phyloP scores from a whole-genome alignment of 2,888 invertebrate species.

The Nomada goodeniana region DNA sequence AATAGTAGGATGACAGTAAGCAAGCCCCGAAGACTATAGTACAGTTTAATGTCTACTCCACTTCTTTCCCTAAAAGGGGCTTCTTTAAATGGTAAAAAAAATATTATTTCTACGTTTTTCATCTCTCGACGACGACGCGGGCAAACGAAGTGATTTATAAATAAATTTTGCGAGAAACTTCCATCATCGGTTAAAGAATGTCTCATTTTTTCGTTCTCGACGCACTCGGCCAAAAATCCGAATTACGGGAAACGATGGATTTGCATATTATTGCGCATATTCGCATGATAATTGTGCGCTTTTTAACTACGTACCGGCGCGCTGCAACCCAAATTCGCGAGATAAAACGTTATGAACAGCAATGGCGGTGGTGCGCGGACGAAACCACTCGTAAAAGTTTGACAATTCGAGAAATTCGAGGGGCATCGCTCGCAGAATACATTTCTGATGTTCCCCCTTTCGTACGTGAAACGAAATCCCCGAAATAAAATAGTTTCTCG shows the following conservation, averaged over 20 bases:
- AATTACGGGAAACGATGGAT: constrained; percentile 32
- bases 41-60: no score
- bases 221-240: constrained; percentile 2
- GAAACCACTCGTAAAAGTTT: constrained; percentile 50
- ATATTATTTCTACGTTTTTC: no score
- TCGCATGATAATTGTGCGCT: constrained; percentile 52
- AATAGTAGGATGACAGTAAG: no score
- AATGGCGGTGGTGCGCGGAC: not conserved
- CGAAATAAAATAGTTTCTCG: constrained; percentile 50
- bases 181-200: not conserved
- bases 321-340: constrained; percentile 38
- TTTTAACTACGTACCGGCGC: constrained; percentile 20
- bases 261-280: constrained; percentile 45
- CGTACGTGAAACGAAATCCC: constrained; percentile 40
- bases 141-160: no score
- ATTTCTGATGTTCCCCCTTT: constrained; percentile 34
- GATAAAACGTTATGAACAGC: constrained; percentile 25
- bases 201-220: constrained; percentile 1
- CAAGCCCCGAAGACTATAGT: no score
- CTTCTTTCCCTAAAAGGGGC: no score
- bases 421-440: constrained; percentile 21
- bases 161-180: not conserved
- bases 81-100: no score
- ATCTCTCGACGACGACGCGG: no score
- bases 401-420: constrained; percentile 59